Evolutionary conservation across 2,888 invertebrate genomes (phyloP).

Genomic region (Stenodema calcarata): DNA sequence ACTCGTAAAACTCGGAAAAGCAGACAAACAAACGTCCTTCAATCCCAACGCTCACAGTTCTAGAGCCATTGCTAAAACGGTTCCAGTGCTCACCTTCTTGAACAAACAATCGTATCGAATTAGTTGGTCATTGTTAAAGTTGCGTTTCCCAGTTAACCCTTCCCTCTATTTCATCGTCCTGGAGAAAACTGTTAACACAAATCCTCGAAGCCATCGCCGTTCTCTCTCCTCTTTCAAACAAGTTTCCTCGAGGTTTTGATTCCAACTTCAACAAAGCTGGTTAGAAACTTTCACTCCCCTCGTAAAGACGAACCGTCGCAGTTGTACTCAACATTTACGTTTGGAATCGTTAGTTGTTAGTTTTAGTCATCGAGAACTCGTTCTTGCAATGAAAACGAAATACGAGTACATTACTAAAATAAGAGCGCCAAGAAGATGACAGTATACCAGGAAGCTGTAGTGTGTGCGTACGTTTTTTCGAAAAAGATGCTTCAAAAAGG

Average conservation of each 20-base stretch:
- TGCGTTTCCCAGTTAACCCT: slow-evolving; percentile 4
- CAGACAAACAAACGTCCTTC: background rate
- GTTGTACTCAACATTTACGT: background rate
- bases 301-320: background rate
- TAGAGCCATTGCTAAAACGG: background rate
- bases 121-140: slow-evolving; percentile 19
- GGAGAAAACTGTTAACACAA: slow-evolving; percentile 31
- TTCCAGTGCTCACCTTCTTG: slow-evolving; percentile 63
- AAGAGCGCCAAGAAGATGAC: no score
- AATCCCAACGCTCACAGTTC: background rate
- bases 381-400: no score
- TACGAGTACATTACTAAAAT: no score
- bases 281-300: slow-evolving; percentile 13
- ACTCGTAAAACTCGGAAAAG: background rate
- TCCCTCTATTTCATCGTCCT: background rate
- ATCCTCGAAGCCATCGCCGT: background rate
- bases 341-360: background rate
- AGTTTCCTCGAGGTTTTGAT: slow-evolving; percentile 30
- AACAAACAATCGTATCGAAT: slow-evolving; percentile 29
- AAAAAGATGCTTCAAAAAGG: no score
- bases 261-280: slow-evolving; percentile 21
- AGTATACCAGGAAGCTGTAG: no score
- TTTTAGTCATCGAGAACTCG: background rate
- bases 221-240: background rate
- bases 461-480: no score